phyloP scores from a whole-genome alignment of 2,888 invertebrate species.

The Hyles lineata region DNA sequence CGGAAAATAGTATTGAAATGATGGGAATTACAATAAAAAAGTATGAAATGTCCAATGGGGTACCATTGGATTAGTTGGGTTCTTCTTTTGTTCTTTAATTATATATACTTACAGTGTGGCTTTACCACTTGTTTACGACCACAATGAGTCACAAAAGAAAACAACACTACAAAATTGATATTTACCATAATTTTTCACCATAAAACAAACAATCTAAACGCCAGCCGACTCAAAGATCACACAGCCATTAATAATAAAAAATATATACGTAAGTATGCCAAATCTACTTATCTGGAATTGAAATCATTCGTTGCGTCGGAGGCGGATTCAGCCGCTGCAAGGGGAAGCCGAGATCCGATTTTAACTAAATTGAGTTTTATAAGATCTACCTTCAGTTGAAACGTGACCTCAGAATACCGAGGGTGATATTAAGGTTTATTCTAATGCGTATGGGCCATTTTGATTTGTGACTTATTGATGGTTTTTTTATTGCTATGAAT shows the following conservation, averaged over 20 bases:
- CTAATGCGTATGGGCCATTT: conserved; percentile 31
- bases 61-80: too few species aligned
- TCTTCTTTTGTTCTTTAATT: too few species aligned
- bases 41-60: too few species aligned
- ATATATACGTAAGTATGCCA: conserved; percentile 52
- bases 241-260: conserved; percentile 56
- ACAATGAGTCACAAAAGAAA: not conserved
- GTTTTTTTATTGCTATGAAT: too few species aligned
- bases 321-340: conserved; percentile 55
- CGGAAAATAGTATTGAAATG: too few species aligned
- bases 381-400: conserved; percentile 50
- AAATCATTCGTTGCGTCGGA: conserved; percentile 66
- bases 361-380: conserved; percentile 73
- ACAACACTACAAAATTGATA: not conserved
- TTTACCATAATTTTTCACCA: not conserved
- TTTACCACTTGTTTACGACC: too few species aligned
- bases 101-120: too few species aligned
- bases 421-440: conserved; percentile 39
- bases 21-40: too few species aligned
- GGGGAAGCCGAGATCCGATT: conserved; percentile 64
- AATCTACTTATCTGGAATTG: conserved; percentile 75
- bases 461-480: not conserved
- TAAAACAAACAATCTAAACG: not conserved
- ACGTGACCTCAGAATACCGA: conserved; percentile 46
- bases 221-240: conserved; percentile 35